Conservation (phyloP, 2,113 vertebrate species). For the Actenoides hombroni region DNA sequence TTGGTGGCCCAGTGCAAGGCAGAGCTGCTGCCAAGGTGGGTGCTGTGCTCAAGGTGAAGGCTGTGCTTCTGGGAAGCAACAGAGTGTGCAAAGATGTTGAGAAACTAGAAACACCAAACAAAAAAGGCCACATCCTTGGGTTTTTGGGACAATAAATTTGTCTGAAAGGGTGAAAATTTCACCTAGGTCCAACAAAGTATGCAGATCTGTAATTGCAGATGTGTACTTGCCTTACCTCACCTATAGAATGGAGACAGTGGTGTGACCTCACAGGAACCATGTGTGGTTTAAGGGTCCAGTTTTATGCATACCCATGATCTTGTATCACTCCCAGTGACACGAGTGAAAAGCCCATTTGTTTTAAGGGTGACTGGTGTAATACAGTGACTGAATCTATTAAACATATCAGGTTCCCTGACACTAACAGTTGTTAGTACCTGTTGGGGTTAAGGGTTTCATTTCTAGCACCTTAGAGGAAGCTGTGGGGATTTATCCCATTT, state of each 20-base stretch:
- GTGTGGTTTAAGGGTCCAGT: not conserved
- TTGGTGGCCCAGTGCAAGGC: not conserved
- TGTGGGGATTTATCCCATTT: not conserved
- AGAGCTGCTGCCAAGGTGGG: not conserved
- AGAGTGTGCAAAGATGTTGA: not conserved
- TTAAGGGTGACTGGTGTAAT: not conserved
- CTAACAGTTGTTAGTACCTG: not conserved
- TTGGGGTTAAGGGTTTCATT: not conserved
- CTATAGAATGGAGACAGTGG: not conserved
- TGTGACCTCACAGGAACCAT: not conserved
- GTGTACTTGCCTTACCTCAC: not conserved
- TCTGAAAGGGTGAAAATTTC: not conserved
- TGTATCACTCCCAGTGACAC: not conserved
- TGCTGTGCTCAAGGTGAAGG: not conserved
- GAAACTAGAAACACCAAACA: not conserved
- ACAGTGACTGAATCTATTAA: not conserved
- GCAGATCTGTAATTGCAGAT: not conserved
- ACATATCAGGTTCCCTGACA: not conserved
- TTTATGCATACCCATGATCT: not conserved
- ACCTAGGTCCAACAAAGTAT: not conserved
- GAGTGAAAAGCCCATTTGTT: not conserved
- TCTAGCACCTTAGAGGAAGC: not conserved
- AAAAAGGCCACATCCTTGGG: not conserved
- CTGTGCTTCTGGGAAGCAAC: not conserved
- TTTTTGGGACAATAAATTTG: not conserved